Percentiles rank a stretch among this genome's conserved stretches.
Conservation (phyloP, 30 jellyfish, hydroid and myxozoan genomes). For the Hydractinia echinata region DNA sequence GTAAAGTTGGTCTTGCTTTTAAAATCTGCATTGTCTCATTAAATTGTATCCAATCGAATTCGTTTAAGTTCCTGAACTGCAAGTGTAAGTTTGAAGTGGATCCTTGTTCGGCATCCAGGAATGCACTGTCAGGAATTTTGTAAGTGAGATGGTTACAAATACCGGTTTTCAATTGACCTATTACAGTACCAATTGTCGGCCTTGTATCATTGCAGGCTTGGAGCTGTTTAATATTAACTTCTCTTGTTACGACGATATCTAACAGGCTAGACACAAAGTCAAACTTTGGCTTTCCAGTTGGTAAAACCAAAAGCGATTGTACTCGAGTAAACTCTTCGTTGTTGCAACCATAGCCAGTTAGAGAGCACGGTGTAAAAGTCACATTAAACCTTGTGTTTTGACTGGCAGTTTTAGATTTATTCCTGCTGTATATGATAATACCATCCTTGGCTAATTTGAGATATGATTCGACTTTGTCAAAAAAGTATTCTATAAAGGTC, state of each 20-base stretch:
- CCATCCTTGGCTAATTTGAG: not conserved
- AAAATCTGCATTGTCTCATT: not conserved
- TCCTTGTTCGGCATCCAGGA: not conserved
- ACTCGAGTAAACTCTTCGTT: not conserved
- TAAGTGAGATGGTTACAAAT: not conserved
- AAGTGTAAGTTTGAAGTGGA: not conserved
- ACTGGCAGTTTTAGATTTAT: not conserved
- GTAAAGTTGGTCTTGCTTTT: not conserved
- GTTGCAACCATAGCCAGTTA: not conserved
- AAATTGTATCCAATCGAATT: slow-evolving; percentile 10
- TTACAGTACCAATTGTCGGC: slow-evolving; percentile 4
- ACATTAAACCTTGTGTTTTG: not conserved
- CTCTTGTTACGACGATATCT: not conserved
- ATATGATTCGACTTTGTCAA: not conserved
- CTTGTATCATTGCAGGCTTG: not conserved
- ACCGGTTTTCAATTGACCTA: not conserved
- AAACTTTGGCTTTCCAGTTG: not conserved
- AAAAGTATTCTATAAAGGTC: not conserved
- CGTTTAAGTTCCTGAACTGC: not conserved
- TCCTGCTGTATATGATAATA: not conserved
- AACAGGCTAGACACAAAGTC: slow-evolving; percentile 5
- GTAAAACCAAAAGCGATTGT: not conserved
- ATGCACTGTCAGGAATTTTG: not conserved
- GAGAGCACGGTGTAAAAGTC: not conserved
- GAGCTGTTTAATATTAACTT: not conserved